These are phyloP conservation scores for Plusia festucae DNA, from an alignment of 2,888 invertebrate genomes.

Conservation along the genomic window DNA sequence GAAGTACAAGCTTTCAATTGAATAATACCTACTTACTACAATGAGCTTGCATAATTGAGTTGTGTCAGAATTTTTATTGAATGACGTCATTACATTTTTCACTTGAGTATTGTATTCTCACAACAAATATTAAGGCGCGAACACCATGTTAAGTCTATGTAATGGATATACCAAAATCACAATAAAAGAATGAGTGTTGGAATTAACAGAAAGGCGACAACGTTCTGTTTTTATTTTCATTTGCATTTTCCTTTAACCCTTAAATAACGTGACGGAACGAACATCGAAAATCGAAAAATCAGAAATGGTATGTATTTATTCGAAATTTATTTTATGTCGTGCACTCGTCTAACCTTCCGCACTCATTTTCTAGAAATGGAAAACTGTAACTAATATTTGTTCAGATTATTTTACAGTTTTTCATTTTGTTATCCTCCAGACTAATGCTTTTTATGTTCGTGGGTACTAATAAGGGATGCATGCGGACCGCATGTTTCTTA, in stretches of 20 bases:
- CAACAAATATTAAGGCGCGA: conserved; percentile 88
- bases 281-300: conserved; percentile 71
- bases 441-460: conserved; percentile 76
- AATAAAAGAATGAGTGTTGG: conserved; percentile 90
- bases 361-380: conserved; percentile 79
- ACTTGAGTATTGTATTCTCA: conserved; percentile 83
- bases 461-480: conserved; percentile 74
- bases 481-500: conserved; percentile 72
- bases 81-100: conserved; percentile 72
- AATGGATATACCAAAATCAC: conserved; percentile 84
- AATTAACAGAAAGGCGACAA: conserved; percentile 88
- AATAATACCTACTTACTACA: conserved; percentile 42
- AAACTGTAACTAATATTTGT: conserved; percentile 60
- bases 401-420: conserved; percentile 59
- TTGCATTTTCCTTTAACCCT: conserved; percentile 74
- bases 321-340: conserved; percentile 80
- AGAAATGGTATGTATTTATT: conserved; percentile 83
- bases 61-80: conserved; percentile 53
- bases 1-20: conserved; percentile 45
- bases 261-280: conserved; percentile 64
- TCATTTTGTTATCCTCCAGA: conserved; percentile 56
- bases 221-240: conserved; percentile 74
- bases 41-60: conserved; percentile 17
- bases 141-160: conserved; percentile 77
- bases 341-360: conserved; percentile 82